Conservation (phyloP, 2,888 invertebrate genomes). For the Dasysyrphus albostriatus region DNA sequence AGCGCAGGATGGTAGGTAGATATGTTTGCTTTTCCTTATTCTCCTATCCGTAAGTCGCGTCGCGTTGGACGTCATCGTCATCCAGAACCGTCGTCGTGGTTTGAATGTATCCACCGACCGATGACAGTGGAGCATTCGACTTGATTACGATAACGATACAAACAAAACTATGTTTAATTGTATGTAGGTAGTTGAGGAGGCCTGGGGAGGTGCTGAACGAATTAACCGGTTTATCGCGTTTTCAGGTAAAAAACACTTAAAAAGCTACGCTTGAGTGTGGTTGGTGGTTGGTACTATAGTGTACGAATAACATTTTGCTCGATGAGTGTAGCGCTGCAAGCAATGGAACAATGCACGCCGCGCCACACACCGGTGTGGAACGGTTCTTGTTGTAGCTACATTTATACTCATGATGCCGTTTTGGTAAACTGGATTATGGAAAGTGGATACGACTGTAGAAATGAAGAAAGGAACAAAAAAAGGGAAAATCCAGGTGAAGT, state of each 20-base stretch:
- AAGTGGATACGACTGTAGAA: constrained; percentile 39
- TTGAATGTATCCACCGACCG: constrained; percentile 34
- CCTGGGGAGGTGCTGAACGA: constrained; percentile 27
- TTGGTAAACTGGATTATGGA: constrained; percentile 62
- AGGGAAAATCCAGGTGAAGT: constrained; percentile 52
- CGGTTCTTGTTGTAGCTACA: constrained; percentile 66
- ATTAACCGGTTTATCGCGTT: constrained; percentile 68
- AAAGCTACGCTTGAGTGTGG: not conserved
- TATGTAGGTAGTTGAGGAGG: not conserved
- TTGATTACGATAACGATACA: constrained; percentile 57
- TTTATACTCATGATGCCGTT: constrained; percentile 67
- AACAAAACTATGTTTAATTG: constrained; percentile 20
- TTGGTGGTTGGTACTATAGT: not conserved
- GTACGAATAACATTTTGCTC: constrained; percentile 39
- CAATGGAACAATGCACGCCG: constrained; percentile 51
- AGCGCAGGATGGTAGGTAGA: not conserved
- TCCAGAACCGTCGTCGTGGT: not conserved
- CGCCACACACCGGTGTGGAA: constrained; percentile 20
- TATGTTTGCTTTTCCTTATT: not conserved
- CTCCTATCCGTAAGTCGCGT: not conserved
- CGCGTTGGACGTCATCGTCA: not conserved
- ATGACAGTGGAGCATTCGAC: constrained; percentile 64
- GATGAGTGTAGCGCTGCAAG: constrained; percentile 39
- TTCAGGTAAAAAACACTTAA: constrained; percentile 47
- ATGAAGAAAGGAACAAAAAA: not conserved